These are phyloP conservation scores for Drosophila tripunctata DNA, from an alignment of 2,888 invertebrate genomes.

Conservation along the genomic window DNA sequence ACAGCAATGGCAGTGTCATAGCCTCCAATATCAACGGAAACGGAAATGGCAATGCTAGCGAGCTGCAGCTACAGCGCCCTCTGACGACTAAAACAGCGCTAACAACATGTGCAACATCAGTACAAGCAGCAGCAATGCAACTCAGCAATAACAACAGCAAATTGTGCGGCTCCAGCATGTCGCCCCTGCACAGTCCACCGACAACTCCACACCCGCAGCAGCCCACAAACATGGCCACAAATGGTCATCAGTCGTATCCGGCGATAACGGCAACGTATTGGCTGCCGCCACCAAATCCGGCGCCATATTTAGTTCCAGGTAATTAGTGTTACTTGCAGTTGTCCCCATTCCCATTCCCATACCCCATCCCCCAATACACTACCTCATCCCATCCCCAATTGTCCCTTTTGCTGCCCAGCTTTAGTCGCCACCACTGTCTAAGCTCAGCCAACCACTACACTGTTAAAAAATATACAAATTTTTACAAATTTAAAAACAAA, in stretches of 20 bases:
- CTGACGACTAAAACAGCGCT: constrained; percentile 53
- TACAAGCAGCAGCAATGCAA: constrained; percentile 21
- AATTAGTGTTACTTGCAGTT: constrained; percentile 82
- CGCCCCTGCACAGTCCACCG: constrained; percentile 38
- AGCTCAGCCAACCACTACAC: constrained; percentile 7
- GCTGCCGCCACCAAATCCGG: constrained; percentile 91
- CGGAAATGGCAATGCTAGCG: constrained; percentile 76
- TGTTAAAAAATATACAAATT: neutral
- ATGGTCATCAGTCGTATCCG: constrained; percentile 86
- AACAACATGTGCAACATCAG: constrained; percentile 52
- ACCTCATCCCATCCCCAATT: neutral
- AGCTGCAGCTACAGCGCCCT: constrained; percentile 60
- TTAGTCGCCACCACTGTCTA: constrained; percentile 11
- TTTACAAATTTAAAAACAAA: too few species aligned
- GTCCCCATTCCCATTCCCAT: neutral
- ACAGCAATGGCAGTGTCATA: constrained; percentile 30
- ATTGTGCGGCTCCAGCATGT: constrained; percentile 46
- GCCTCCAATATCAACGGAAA: constrained; percentile 78
- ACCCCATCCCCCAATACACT: neutral
- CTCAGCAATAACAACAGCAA: constrained; percentile 35
- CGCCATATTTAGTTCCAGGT: constrained; percentile 94
- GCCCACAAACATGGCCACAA: constrained; percentile 73
- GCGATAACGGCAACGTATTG: constrained; percentile 93
- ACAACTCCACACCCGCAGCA: constrained; percentile 47
- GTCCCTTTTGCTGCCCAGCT: too few species aligned